A percentile compares a stretch with the other conserved stretches of the same genome.
Conservation (phyloP, 1,140 invertebrate genomes). For the Acromyrmex echinatior region DNA sequence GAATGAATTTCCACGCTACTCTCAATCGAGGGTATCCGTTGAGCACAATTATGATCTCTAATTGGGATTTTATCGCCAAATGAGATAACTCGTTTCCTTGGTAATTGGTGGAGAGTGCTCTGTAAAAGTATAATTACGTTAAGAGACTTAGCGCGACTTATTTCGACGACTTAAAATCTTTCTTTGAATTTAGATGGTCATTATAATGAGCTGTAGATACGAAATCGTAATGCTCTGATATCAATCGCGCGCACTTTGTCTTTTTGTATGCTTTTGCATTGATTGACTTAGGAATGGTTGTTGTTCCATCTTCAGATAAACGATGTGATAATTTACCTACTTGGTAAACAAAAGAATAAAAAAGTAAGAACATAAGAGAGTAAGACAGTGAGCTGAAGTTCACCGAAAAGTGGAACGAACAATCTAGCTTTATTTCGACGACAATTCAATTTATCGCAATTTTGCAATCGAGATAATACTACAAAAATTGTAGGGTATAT, state of each 20-base stretch:
- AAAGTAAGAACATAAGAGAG: too few species aligned
- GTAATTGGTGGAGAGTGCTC: neutral
- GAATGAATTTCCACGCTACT: constrained; percentile 29
- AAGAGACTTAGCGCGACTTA: constrained; percentile 39
- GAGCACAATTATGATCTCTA: constrained; percentile 27
- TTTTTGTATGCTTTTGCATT: neutral
- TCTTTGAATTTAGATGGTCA: neutral
- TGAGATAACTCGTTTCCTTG: constrained; percentile 39
- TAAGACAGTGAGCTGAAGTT: too few species aligned
- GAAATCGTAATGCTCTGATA: neutral
- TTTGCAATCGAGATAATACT: neutral
- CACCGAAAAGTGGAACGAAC: too few species aligned
- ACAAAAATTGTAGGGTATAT: neutral
- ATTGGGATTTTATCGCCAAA: constrained; percentile 44
- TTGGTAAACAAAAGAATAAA: too few species aligned
- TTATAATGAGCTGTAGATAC: neutral
- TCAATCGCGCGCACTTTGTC: neutral
- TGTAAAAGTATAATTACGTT: constrained; percentile 40
- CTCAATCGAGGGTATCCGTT: constrained; percentile 16
- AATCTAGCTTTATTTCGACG: neutral
- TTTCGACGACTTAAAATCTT: constrained; percentile 12
- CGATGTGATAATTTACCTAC: too few species aligned
- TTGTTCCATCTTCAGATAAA: too few species aligned
- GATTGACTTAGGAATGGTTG: too few species aligned
- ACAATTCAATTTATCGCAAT: neutral